These are phyloP conservation scores for Lordiphosa collinella DNA, from an alignment of 1,140 invertebrate genomes.

Conservation along the genomic window DNA sequence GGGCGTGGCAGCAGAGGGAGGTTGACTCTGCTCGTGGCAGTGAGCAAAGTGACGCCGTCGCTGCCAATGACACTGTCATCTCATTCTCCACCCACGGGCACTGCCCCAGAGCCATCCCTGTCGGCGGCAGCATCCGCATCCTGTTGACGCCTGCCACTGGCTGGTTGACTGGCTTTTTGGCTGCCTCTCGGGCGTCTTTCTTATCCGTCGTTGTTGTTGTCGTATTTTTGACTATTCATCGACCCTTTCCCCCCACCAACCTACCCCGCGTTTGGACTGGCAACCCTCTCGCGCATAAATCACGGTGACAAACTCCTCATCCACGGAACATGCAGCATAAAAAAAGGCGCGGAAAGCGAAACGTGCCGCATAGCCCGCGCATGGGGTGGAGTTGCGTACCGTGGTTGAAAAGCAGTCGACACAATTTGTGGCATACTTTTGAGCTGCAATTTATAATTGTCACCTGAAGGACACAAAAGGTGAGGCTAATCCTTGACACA, in stretches of 20 bases:
- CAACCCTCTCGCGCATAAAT: slow-evolving; percentile 73
- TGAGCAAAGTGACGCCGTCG: slow-evolving; percentile 34
- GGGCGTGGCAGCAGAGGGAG: too few relatives aligned
- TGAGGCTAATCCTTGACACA: not conserved
- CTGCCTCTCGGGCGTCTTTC: slow-evolving; percentile 29
- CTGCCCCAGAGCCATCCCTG: slow-evolving; percentile 9
- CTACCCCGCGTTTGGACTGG: slow-evolving; percentile 15
- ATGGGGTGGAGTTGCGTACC: not conserved
- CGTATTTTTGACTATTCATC: slow-evolving; percentile 47
- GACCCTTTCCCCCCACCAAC: slow-evolving; percentile 18
- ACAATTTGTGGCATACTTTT: too few relatives aligned
- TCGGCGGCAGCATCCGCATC: slow-evolving; percentile 33
- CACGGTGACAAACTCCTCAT: slow-evolving; percentile 67
- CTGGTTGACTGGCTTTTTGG: slow-evolving; percentile 57
- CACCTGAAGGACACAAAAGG: too few relatives aligned
- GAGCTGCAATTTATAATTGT: too few relatives aligned
- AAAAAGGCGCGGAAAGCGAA: slow-evolving; percentile 36
- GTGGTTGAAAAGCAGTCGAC: not conserved
- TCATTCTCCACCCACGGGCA: slow-evolving; percentile 2
- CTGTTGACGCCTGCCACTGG: slow-evolving; percentile 70
- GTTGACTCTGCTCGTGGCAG: too few relatives aligned
- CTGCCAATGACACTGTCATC: slow-evolving; percentile 66
- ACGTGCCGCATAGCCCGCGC: slow-evolving; percentile 14
- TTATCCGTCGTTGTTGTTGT: slow-evolving; percentile 19
- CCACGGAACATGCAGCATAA: slow-evolving; percentile 13